phyloP scores from a whole-genome alignment of 1,140 invertebrate genomes.

The Hylaeus volcanicus region DNA sequence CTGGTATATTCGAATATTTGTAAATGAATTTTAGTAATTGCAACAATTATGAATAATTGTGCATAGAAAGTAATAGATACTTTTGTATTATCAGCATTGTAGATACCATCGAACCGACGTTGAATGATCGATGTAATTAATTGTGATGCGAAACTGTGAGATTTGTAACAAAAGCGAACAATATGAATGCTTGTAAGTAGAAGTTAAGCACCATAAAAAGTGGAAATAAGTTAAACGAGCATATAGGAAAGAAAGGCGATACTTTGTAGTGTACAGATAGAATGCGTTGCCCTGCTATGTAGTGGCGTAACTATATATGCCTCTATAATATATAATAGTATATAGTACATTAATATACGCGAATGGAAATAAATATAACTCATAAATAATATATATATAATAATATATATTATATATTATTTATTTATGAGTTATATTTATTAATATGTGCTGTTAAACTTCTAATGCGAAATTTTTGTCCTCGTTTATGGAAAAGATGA shows the following conservation, averaged over 20 bases:
- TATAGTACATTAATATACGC: conserved; percentile 7
- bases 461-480: too few relatives aligned
- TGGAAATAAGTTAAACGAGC: conserved; percentile 17
- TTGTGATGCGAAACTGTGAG: not conserved
- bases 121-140: conserved; percentile 32
- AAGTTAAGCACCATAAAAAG: not conserved
- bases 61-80: conserved; percentile 42
- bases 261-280: conserved; percentile 53
- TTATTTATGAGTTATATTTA: too few relatives aligned
- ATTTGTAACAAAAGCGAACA: conserved; percentile 34
- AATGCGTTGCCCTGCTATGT: conserved; percentile 48
- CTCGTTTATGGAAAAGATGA: too few relatives aligned
- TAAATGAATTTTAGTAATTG: conserved; percentile 12
- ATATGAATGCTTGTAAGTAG: conserved; percentile 29
- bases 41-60: conserved; percentile 21
- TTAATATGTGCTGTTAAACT: too few relatives aligned
- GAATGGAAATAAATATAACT: conserved; percentile 12
- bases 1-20: not conserved
- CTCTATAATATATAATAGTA: not conserved
- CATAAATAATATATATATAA: not conserved
- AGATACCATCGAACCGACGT: conserved; percentile 55
- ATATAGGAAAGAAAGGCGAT: conserved; percentile 16
- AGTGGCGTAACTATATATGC: conserved; percentile 54
- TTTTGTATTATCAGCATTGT: conserved; percentile 65
- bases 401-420: not conserved